Evolutionary conservation across 2,797 vertebrate genomes (phyloP), one percentile per base, ranked within the genome.

Genomic region (Manis javanica): DNA sequence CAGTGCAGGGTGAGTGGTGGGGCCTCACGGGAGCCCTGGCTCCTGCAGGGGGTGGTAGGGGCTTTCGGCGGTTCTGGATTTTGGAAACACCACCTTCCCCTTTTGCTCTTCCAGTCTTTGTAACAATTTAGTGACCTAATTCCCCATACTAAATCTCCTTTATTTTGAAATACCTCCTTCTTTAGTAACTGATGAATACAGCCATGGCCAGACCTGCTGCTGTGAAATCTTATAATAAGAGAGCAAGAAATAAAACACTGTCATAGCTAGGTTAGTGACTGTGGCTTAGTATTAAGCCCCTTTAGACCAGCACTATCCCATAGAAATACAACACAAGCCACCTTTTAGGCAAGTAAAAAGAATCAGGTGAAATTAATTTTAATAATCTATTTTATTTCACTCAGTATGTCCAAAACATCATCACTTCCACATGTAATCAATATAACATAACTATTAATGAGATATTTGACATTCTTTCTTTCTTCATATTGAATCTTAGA

Each of bases 311-410:
- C 16, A 4, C 16, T 18, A 23, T 37, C 55, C 39, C 66, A 42
- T 23, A n/a, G n/a, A 87, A 61, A 66, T 19, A 49, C 31, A 83
- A 42, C 24, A 39, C 2, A 10, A 82, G 3, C 29, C 24, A 23
- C 16, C 66, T 55, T 57, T 87, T 86, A 37, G 15, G 66, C 82
- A 78, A 63, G 55, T 51, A 34, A 64, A 49, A 83, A 69, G 19
- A 72, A 74, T 39, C 24, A 75, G 8, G 34, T 75, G 26, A 71
- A 84, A 69, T 49, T 64, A 31, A 96, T 75, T 78, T 59, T 79
- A 72, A 37, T 19, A 59, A 49, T 24, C 39, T 21, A 42, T 93
- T 71, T 78, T 86, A 51, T 64, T 75, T 82, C 75, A 49, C 37
- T 21, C 7, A 75, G 31, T 71, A 63, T 23, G 69, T 34, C 66